Evolutionary conservation across 1,140 invertebrate genomes (phyloP).

Genomic region (Papilio glaucus): DNA sequence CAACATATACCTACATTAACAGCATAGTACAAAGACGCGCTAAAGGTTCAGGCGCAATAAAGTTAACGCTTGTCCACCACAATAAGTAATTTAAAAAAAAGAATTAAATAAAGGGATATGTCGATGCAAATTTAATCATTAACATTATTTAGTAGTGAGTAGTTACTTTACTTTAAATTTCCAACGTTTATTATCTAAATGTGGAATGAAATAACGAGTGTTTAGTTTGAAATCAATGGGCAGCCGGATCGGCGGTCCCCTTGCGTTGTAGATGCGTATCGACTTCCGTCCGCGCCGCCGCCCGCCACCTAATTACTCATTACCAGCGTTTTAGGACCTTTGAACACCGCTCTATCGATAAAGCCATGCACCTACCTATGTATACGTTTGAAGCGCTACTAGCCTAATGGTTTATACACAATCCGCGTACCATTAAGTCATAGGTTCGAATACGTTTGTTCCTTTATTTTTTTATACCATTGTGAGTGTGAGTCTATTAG

Average conservation of each 20-base stretch:
- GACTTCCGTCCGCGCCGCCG: constrained; percentile 59
- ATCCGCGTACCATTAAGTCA: background rate
- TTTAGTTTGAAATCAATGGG: constrained; percentile 69
- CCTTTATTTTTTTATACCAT: too few species aligned
- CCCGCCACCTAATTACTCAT: constrained; percentile 65
- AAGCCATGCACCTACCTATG: constrained; percentile 32
- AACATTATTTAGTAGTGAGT: too few species aligned
- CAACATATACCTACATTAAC: too few species aligned
- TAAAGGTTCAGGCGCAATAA: too few species aligned
- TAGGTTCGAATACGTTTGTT: background rate
- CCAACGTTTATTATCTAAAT: constrained; percentile 35
- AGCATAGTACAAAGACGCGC: too few species aligned
- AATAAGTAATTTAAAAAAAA: too few species aligned
- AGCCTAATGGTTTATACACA: background rate
- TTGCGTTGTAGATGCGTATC: constrained; percentile 65
- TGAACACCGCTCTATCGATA: constrained; percentile 46
- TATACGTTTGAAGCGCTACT: background rate
- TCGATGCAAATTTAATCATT: too few species aligned
- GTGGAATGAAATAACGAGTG: constrained; percentile 56
- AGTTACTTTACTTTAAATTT: background rate
- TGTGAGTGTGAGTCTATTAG: too few species aligned
- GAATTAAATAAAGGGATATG: too few species aligned
- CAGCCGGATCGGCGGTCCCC: constrained; percentile 47
- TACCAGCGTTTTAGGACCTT: constrained; percentile 65
- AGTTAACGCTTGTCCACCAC: too few species aligned